These are phyloP conservation scores for Epirrhoe alternata DNA, from an alignment of 2,888 invertebrate genomes.

Conservation along the genomic window DNA sequence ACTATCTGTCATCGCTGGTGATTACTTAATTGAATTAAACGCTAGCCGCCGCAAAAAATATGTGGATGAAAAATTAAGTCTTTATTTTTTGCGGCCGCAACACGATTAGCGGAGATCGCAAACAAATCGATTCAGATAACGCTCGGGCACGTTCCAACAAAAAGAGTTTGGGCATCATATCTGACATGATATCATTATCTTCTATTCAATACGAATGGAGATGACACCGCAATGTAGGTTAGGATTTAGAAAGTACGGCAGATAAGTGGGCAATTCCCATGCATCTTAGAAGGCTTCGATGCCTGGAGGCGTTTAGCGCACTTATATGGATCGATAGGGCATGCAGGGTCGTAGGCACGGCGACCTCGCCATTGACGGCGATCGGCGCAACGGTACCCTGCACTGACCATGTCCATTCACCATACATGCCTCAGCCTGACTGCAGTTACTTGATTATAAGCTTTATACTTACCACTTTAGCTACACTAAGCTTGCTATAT, in stretches of 20 bases:
- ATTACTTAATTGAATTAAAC: slow-evolving; percentile 76
- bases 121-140: slow-evolving; percentile 43
- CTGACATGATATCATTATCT: slow-evolving; percentile 48
- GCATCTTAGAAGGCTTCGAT: slow-evolving; percentile 38
- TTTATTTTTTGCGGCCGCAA: slow-evolving; percentile 42
- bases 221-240: slow-evolving; percentile 46
- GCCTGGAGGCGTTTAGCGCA: slow-evolving; percentile 47
- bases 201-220: slow-evolving; percentile 40
- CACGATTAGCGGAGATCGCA: slow-evolving; percentile 44
- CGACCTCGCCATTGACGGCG: slow-evolving; percentile 69
- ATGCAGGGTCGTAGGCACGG: slow-evolving; percentile 70
- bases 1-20: slow-evolving; percentile 67
- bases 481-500: slow-evolving; percentile 25
- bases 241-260: slow-evolving; percentile 45
- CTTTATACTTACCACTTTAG: slow-evolving; percentile 27
- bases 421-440: slow-evolving; percentile 52
- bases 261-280: slow-evolving; percentile 45
- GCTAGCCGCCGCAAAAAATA: slow-evolving; percentile 46
- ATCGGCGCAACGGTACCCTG: slow-evolving; percentile 71
- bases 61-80: slow-evolving; percentile 42
- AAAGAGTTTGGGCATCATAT: slow-evolving; percentile 45
- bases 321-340: slow-evolving; percentile 78
- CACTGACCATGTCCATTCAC: slow-evolving; percentile 64
- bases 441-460: slow-evolving; percentile 43
- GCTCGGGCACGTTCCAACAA: slow-evolving; percentile 39